Evolutionary conservation across 2,113 vertebrate genomes (phyloP), one percentile per base, ranked within the genome.

Genomic region (Leucopsar rothschildi): DNA sequence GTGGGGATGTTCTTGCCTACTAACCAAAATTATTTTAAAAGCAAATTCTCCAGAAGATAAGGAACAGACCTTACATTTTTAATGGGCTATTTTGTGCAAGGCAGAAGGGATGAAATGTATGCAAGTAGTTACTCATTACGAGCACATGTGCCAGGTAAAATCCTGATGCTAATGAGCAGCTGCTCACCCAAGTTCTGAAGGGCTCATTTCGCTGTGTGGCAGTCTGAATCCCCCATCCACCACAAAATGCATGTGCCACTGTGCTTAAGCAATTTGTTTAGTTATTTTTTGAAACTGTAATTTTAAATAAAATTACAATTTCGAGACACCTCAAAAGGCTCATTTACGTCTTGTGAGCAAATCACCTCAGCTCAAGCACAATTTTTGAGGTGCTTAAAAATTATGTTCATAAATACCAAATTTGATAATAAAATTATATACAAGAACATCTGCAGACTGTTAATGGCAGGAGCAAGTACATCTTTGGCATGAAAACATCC

Each of bases 81-180:
- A 82, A 90, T n/a, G 40, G 52, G 53, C 65, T 90, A 68, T 65
- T 80, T 82, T 50, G 70, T 49, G 55, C 87, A 76, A 92, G 89
- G 96, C 96, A 96, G 78, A 91, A 88, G 78, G 59, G 91, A 89
- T 11, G 80, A 95, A 91, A 96, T 27, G 69, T 5, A 25, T 13
- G 47, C 27, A 83, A 64, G 73, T 59, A 88, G 64, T 66, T 91
- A 88, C 53, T 91, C 70, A 91, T 79, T 21, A 10, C 0, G 25
- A 96, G 82, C 3, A n/a, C 12, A 22, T 68, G 92, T 95, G 80
- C 59, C 78, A 91, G 91, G 90, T 87, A 95, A 89, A 93, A 96
- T 85, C 79, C 52, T 56, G 64, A 81, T 60, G 71, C 83, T 93
- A 94, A 95, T 60, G 86, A 93, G 91, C 79, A 97, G 65, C 49